phyloP scores from a whole-genome alignment of 64 coral and sea anemone species.

The Actinia tenebrosa region DNA sequence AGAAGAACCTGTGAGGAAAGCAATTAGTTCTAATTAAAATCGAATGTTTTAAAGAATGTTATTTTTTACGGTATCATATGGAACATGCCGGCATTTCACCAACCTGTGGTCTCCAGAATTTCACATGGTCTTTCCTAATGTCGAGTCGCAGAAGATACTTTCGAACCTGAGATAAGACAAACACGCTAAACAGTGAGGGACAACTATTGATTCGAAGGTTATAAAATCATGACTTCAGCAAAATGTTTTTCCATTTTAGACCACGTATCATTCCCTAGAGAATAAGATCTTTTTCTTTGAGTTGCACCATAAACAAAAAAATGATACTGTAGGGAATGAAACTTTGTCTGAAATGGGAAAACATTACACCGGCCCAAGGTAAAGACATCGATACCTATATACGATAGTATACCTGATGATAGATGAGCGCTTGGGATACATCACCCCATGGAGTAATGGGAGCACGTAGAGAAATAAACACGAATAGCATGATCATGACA shows the following conservation, averaged over 20 bases:
- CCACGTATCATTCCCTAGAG: too few species aligned
- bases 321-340: too few species aligned
- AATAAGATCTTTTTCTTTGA: too few species aligned
- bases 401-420: conserved; percentile 70
- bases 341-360: neutral
- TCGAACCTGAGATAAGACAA: conserved; percentile 48
- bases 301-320: too few species aligned
- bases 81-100: neutral
- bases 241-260: too few species aligned
- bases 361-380: neutral
- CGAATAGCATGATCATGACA: conserved; percentile 86
- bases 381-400: neutral
- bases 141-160: conserved; percentile 96
- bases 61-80: too few species aligned
- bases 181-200: too few species aligned
- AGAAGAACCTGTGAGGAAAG: conserved; percentile 56
- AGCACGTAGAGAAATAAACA: conserved; percentile 85
- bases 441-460: conserved; percentile 95
- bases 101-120: conserved; percentile 98
- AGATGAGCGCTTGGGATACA: conserved; percentile 94
- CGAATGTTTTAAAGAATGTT: too few species aligned
- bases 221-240: too few species aligned
- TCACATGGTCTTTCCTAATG: conserved; percentile 83
- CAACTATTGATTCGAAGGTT: too few species aligned
- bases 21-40: too few species aligned